A percentile compares a stretch with the other conserved stretches of the same genome.
These are phyloP conservation scores for Apamea sordens DNA, from an alignment of 2,888 invertebrate genomes.

Conservation along the genomic window DNA sequence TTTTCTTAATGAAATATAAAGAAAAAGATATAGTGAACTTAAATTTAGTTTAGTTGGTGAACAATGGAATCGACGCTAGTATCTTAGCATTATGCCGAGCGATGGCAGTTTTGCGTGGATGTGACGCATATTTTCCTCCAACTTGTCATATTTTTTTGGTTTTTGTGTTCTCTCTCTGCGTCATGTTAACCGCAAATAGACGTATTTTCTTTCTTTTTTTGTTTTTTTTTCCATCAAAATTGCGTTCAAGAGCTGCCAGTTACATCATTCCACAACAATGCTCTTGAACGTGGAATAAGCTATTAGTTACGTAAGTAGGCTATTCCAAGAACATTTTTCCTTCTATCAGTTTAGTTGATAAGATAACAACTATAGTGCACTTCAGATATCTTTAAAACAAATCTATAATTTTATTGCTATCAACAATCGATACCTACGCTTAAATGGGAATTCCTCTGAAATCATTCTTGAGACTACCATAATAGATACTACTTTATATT, in stretches of 20 bases:
- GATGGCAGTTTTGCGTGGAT: too few relatives aligned
- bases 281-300: neutral
- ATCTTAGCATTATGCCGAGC: too few relatives aligned
- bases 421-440: neutral
- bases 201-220: too few relatives aligned
- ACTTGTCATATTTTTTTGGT: too few relatives aligned
- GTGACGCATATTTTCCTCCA: too few relatives aligned
- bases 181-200: too few relatives aligned
- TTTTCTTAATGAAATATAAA: too few relatives aligned
- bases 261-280: neutral
- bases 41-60: too few relatives aligned
- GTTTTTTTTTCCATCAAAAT: neutral
- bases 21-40: too few relatives aligned
- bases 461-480: neutral
- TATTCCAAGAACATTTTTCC: neutral
- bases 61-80: too few relatives aligned
- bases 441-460: constrained; percentile 11
- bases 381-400: neutral
- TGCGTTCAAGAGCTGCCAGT: neutral
- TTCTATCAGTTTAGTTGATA: neutral
- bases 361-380: neutral
- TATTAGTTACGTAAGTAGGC: too few relatives aligned
- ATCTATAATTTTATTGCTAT: neutral
- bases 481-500: neutral
- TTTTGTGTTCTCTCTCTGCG: too few relatives aligned